A percentile compares a stretch with the other conserved stretches of the same genome.
Conservation (phyloP, 1,140 invertebrate species). For the Lepidurus arcticus region DNA sequence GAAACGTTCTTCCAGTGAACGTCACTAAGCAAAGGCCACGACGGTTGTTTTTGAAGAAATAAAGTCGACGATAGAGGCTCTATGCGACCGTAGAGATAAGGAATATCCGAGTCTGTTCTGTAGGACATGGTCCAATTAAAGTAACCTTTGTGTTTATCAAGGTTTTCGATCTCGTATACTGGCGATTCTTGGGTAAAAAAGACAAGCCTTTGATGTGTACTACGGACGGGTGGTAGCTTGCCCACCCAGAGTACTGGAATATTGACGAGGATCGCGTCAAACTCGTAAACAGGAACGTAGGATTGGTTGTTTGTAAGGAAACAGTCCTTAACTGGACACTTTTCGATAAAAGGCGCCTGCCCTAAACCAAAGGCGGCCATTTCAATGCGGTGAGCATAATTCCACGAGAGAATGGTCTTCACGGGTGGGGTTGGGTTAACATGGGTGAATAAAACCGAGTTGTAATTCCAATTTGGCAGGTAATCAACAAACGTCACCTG, state of each 20-base stretch:
- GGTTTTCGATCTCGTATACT: slow-evolving; percentile 18
- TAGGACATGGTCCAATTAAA: slow-evolving; percentile 61
- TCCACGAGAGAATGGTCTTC: slow-evolving; percentile 32
- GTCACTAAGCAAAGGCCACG: not conserved
- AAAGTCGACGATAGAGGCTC: slow-evolving; percentile 25
- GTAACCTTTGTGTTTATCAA: slow-evolving; percentile 31
- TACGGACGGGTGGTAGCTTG: slow-evolving; percentile 15
- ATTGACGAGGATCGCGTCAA: slow-evolving; percentile 30
- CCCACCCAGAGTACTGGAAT: slow-evolving; percentile 26
- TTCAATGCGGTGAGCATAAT: slow-evolving; percentile 27
- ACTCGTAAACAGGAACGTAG: slow-evolving; percentile 7
- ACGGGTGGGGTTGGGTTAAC: not conserved
- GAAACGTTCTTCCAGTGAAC: not conserved
- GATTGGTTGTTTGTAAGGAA: slow-evolving; percentile 28
- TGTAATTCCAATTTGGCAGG: not conserved
- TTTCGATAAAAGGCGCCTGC: slow-evolving; percentile 23
- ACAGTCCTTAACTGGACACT: slow-evolving; percentile 29
- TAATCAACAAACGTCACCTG: not conserved
- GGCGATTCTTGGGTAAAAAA: slow-evolving; percentile 51
- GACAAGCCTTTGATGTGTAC: slow-evolving; percentile 47
- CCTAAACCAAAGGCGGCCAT: slow-evolving; percentile 25
- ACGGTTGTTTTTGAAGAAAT: not conserved
- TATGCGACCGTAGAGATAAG: slow-evolving; percentile 46
- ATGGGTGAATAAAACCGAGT: not conserved
- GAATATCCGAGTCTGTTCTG: slow-evolving; percentile 51